Evolutionary conservation across 2,888 invertebrate species (phyloP), one percentile per base, ranked within the genome.

Genomic region (Agelastica alni): DNA sequence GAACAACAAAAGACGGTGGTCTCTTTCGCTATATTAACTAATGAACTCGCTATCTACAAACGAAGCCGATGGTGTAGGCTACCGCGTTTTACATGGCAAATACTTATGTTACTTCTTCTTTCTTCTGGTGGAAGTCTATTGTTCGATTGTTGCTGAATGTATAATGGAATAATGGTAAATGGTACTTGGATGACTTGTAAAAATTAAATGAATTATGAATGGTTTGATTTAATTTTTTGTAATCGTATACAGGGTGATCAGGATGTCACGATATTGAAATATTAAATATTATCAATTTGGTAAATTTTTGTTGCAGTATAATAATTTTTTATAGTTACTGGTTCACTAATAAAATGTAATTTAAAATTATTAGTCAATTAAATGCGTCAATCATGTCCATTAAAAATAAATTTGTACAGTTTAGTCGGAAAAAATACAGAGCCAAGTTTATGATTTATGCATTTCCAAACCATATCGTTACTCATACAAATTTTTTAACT

Each of bases 21-120:
- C 54, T 45, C 55, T 56, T 63, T 63, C 62, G 62, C 49, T n/a
- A 42, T 69, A 70, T 71, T 70, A 67, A 62, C 67, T 71, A 70
- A 71, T 71, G 71, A 71, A 70, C 70, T 69, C 67, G 69, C 70
- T 68, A 69, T 70, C 71, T 71, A 63, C 61, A 64, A 63, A 64
- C 60, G 61, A 51, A 52, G 62, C 66, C 66, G 64, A 62, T 61
- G 65, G 62, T 68, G 65, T 65, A 62, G 64, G 63, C 63, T 66
- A 61, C 60, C 57, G 58, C 58, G 61, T 57, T 60, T 49, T 56
- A 60, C 58, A 51, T 53, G 58, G 55, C 48, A 58, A 58, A 59
- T 55, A 51, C 51, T 45, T 37, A 34, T 55, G 44, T 51, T 39
- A 39, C 51, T 53, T 46, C 53, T 46, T 41, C 45, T 52, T 26